Evolutionary conservation across 30 jellyfish, hydroid and myxozoan species (phyloP).

Genomic region (Cassiopea andromeda): DNA sequence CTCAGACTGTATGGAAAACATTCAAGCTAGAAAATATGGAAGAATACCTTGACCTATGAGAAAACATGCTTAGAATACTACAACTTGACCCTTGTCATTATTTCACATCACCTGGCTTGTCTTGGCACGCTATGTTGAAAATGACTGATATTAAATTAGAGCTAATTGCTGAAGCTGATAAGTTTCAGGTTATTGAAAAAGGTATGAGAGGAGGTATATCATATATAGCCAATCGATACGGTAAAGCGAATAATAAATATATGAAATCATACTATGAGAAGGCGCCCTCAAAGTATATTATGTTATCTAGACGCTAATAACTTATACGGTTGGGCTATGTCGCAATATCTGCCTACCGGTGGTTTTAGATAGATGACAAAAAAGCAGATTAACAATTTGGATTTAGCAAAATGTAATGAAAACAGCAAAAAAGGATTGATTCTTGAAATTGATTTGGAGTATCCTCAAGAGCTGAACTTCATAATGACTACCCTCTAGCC

Average conservation of each 20-base stretch:
- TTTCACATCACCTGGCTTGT: conserved; percentile 71
- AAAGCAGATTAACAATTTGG: conserved; percentile 24
- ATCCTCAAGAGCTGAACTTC: conserved; percentile 64
- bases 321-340: conserved; percentile 89
- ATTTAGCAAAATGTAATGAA: background rate
- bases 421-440: conserved; percentile 44
- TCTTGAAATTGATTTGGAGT: conserved; percentile 63
- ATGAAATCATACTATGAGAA: conserved; percentile 14
- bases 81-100: conserved; percentile 55
- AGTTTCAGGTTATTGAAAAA: conserved; percentile 33
- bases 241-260: conserved; percentile 44
- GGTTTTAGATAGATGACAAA: conserved; percentile 68
- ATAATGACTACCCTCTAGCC: conserved; percentile 77
- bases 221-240: conserved; percentile 45
- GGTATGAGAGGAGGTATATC: conserved; percentile 71
- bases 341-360: conserved; percentile 71
- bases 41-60: conserved; percentile 54
- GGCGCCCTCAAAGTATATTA: conserved; percentile 36
- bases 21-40: conserved; percentile 25
- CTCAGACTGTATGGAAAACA: conserved; percentile 20
- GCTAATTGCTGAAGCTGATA: conserved; percentile 35
- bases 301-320: conserved; percentile 82
- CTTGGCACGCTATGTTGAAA: conserved; percentile 59
- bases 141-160: conserved; percentile 48
- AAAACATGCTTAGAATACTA: conserved; percentile 32